A percentile compares a stretch with the other conserved stretches of the same genome.
Conservation (phyloP, 2,113 vertebrate genomes). For the Actenoides lindsayi region DNA sequence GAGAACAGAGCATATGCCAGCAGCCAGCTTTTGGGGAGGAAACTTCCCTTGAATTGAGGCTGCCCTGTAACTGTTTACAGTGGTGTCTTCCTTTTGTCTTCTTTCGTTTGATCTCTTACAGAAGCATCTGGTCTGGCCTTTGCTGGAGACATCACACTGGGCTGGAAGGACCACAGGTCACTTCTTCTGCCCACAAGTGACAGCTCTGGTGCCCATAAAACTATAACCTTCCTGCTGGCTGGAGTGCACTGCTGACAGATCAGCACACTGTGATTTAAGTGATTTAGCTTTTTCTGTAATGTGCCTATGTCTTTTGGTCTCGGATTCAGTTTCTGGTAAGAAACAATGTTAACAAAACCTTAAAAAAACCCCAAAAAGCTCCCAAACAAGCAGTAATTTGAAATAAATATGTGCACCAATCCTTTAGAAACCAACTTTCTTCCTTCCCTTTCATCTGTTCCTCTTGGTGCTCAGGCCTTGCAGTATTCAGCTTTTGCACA, state of each 20-base stretch:
- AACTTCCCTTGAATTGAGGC: slow-evolving; percentile 28
- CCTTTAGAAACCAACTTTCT: not conserved
- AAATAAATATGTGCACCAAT: not conserved
- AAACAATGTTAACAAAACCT: not conserved
- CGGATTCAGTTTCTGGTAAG: not conserved
- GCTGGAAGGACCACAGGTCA: slow-evolving; percentile 50
- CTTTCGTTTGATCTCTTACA: slow-evolving; percentile 55
- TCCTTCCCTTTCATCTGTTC: not conserved
- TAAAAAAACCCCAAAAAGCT: no score
- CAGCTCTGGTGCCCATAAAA: slow-evolving; percentile 48
- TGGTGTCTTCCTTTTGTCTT: slow-evolving; percentile 55
- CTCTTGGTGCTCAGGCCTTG: not conserved
- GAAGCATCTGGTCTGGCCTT: slow-evolving; percentile 56
- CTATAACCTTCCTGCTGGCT: slow-evolving; percentile 1
- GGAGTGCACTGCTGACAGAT: not conserved
- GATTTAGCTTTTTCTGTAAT: not conserved
- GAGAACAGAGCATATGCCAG: slow-evolving; percentile 46
- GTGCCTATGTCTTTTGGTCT: not conserved
- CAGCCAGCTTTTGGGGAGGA: not conserved
- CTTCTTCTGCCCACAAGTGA: slow-evolving; percentile 44
- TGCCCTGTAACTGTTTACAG: slow-evolving; percentile 51
- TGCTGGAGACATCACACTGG: slow-evolving; percentile 43
- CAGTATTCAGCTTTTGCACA: not conserved
- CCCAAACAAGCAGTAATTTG: not conserved
- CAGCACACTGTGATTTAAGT: not conserved